These are phyloP conservation scores for Heliocidaris erythrogramma DNA, from an alignment of 35 echinoderm and acorn worm genomes.

Conservation along the genomic window DNA sequence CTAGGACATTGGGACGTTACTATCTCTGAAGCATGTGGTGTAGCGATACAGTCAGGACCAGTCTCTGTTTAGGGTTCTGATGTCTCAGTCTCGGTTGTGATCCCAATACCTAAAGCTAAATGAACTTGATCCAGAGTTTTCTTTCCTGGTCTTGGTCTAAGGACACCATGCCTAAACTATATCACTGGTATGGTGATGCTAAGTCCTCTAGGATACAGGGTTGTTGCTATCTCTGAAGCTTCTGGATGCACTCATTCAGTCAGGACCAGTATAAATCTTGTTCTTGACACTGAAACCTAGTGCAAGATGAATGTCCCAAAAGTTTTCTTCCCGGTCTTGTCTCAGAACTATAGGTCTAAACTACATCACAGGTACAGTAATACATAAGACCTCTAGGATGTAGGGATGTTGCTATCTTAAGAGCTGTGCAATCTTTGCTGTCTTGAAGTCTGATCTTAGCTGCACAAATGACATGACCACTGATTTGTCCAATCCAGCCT, in stretches of 20 bases:
- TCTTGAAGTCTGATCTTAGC: conserved; percentile 93
- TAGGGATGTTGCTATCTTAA: conserved; percentile 60
- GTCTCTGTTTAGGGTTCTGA: no score
- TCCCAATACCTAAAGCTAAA: no score
- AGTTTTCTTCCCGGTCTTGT: background rate
- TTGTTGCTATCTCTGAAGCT: conserved; percentile 75
- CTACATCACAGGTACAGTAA: background rate
- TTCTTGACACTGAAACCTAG: no score
- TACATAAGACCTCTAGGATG: background rate
- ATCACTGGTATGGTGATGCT: background rate
- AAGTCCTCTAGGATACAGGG: background rate
- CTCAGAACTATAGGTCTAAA: background rate
- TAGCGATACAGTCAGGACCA: no score
- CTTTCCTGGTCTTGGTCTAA: background rate
- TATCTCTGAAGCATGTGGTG: no score
- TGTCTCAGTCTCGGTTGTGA: no score
- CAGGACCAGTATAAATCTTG: no score
- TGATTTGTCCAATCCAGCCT: conserved; percentile 79
- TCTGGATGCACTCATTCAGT: no score
- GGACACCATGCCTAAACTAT: background rate
- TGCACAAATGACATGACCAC: conserved; percentile 91
- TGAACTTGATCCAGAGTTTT: no score
- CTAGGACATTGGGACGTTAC: background rate
- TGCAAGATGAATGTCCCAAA: no score
- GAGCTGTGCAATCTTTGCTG: conserved; percentile 94